Base-by-base conservation (phyloP, 2,888 invertebrate genomes). In the Polydesmus complanatus region DNA sequence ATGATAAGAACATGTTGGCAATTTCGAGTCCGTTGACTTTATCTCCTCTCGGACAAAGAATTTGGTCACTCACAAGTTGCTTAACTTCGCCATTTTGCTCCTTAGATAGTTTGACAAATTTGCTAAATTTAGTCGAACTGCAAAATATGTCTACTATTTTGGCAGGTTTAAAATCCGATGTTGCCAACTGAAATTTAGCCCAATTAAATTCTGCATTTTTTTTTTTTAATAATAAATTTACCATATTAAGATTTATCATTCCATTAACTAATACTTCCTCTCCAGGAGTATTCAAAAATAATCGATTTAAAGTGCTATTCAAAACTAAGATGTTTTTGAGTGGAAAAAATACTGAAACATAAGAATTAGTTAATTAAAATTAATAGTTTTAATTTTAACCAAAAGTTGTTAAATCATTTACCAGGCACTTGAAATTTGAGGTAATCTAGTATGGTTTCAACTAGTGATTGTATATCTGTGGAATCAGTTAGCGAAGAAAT, bases 341-440 rank as follows among this genome's bases (percentile, higher is more conserved):
- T 19, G 55, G 50, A 14, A 49, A 49, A 53, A 23, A 53, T 18
- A 53, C 53, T 53, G 23, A 51, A 37, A 5, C 37, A 26, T 47
- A 21, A n/a, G 25, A 19, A 27, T 52, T 27, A 22, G 19, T n/a
- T n/a, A n/a, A n/a, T n/a, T n/a, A 18, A 27, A 8, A 51, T 22
- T 22, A 56, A 51, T 51, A 5, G n/a, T n/a, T 51, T 14, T 51
- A 11, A 22, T n/a, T 3, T 8, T 19, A 5, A 19, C n/a, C 37
- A 37, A 8, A 51, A 48, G 18, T 26, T n/a, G 21, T 22, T 21
- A 48, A 48, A 56, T 48, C 1, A 3, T n/a, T 21, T 47, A 59
- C 58, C 58, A 25, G 60, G 60, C 47, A 60, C 54, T 60, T 60
- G 60, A 19, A 47, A 47, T 19, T 61, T 61, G 26, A 61, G 14